These are phyloP conservation scores for Cryptus viduatorius DNA, from an alignment of 2,888 invertebrate genomes.

Conservation along the genomic window DNA sequence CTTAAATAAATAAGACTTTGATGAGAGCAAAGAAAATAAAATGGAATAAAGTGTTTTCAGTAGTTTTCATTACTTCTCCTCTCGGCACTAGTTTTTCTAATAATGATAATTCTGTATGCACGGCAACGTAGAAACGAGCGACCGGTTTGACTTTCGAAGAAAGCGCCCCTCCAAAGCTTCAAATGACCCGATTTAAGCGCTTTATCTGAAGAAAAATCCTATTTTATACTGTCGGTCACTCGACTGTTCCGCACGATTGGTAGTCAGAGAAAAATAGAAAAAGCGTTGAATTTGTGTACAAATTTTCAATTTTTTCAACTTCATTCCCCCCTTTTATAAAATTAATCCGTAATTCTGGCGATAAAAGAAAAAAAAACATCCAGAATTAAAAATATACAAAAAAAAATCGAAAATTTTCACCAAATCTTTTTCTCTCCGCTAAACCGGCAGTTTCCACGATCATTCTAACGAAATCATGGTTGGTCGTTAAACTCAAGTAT, in stretches of 20 bases:
- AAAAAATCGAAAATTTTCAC: no score
- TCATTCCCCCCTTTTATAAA: no score
- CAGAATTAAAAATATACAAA: no score
- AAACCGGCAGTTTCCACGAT: no score
- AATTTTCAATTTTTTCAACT: no score
- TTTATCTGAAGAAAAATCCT: neutral
- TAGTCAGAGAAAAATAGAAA: no score
- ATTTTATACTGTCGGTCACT: neutral
- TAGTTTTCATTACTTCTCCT: slow-evolving; percentile 52
- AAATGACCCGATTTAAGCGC: neutral
- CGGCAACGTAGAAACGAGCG: neutral
- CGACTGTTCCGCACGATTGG: no score
- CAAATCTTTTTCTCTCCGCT: no score
- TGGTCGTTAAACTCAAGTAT: neutral
- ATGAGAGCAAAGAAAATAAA: slow-evolving; percentile 48
- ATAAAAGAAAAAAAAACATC: no score
- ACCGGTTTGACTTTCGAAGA: neutral
- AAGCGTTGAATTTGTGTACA: no score
- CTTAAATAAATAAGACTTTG: slow-evolving; percentile 68
- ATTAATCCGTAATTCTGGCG: no score
- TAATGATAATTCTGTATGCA: slow-evolving; percentile 33
- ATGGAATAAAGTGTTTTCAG: slow-evolving; percentile 58
- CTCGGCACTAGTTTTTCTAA: slow-evolving; percentile 12
- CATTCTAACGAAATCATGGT: no score
- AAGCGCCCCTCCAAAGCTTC: neutral